phyloP scores from a whole-genome alignment of 2,113 vertebrate species.

The Columba janthina region DNA sequence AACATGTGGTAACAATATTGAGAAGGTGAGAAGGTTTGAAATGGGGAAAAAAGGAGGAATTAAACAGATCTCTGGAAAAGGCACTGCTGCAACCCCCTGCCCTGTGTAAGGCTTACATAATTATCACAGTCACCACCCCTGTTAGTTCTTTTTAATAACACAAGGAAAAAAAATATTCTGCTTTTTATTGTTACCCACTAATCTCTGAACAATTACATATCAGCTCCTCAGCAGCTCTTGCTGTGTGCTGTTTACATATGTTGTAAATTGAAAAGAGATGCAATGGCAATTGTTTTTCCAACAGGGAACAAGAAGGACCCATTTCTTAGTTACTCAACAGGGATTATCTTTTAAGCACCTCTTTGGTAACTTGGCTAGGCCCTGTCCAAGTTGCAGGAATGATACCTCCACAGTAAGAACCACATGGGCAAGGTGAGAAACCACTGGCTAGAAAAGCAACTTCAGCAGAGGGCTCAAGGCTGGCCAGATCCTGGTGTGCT shows the following conservation, averaged over 20 bases:
- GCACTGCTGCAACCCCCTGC: background rate
- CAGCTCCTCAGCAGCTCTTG: constrained; percentile 15
- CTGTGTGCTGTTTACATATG: background rate
- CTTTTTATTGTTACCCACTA: constrained; percentile 47
- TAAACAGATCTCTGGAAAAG: background rate
- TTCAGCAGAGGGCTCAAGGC: background rate
- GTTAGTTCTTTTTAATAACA: constrained; percentile 5
- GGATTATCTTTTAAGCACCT: background rate
- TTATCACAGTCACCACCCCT: background rate
- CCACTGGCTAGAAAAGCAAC: background rate
- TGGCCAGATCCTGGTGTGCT: background rate
- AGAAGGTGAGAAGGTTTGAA: background rate
- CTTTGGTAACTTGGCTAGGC: background rate
- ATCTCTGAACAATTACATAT: constrained; percentile 37
- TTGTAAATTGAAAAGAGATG: background rate
- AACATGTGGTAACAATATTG: background rate
- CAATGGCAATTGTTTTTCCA: background rate
- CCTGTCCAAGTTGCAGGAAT: background rate
- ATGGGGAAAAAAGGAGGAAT: background rate
- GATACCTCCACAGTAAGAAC: background rate
- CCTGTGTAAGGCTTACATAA: constrained; percentile 2
- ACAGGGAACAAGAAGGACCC: background rate
- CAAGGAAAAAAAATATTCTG: background rate
- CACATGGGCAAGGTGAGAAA: background rate
- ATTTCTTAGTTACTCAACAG: background rate